Conservation (phyloP, 2,888 invertebrate species). For the Aelia acuminata region DNA sequence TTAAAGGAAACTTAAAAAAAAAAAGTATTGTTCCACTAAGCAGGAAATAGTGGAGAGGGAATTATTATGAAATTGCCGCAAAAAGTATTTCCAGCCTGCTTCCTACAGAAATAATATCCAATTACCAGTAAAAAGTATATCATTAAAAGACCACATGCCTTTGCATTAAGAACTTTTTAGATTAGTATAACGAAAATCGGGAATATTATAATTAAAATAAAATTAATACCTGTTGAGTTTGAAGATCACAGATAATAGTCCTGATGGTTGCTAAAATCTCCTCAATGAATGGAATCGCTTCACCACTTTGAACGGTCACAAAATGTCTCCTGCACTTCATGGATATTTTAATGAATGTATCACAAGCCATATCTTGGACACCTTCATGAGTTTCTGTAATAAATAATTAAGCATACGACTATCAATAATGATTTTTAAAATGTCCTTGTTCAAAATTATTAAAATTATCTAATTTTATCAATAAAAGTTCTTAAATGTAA, state of each 20-base stretch:
- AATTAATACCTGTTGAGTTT: slow-evolving; percentile 89
- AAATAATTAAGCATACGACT: neutral
- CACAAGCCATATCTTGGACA: slow-evolving; percentile 99
- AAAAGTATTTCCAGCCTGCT: no score
- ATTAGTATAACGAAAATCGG: no score
- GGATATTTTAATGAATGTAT: slow-evolving; percentile 99
- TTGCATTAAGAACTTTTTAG: no score
- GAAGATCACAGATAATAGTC: slow-evolving; percentile 98
- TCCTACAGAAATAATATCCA: no score
- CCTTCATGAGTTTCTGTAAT: slow-evolving; percentile 95
- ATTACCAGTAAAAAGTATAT: no score
- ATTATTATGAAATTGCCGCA: no score
- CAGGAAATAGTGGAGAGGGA: no score
- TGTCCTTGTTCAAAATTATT: neutral
- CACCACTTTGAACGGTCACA: slow-evolving; percentile 95
- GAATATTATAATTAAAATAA: neutral
- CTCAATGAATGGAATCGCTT: slow-evolving; percentile 97
- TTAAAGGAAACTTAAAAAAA: no score
- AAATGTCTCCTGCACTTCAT: slow-evolving; percentile 98
- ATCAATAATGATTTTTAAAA: neutral
- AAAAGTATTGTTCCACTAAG: no score
- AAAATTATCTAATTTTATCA: neutral
- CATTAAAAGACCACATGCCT: no score
- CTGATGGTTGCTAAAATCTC: slow-evolving; percentile 97
- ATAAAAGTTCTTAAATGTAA: neutral